Base-by-base conservation (phyloP, 2,888 invertebrate species). In the Agriopis marginaria region DNA sequence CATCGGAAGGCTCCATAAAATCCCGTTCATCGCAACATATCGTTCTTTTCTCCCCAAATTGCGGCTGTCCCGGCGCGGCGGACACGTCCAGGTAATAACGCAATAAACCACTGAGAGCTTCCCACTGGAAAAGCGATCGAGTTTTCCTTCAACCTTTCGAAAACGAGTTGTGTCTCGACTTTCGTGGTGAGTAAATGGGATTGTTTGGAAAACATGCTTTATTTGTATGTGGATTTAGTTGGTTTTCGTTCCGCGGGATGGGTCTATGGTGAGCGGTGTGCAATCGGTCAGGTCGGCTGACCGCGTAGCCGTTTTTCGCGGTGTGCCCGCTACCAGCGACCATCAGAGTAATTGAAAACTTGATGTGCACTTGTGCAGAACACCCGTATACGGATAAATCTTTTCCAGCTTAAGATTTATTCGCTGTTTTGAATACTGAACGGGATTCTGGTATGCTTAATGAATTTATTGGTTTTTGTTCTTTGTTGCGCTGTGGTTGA, bases 41-140 rank as follows among this genome's bases (percentile, higher is more conserved):
- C 92, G 90, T 89, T 88, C 91, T 90, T 91, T 91, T 90, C 90
- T 87, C 81, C 88, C 89, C 86, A 89, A 93, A 93, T 93, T 93
- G 93, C 91, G 90, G 90, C 87, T 89, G 92, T 91, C 91, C 91
- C 91, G 88, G 77, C 86, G 89, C 88, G 88, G 89, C 88, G 88
- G 91, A 92, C 92, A 91, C 92, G 93, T 93, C 90, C 93, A 94
- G 93, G 94, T 94, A 93, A 94, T 94, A 94, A 94, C 93, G 91
- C 93, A 93, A 94, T 94, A 94, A 93, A 93, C 92, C 92, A 93
- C 92, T 91, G 92, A 91, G 93, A 91, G 92, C 89, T 90, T 92
- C 90, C 90, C 89, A 87, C 90, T 90, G 89, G 92, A 92, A 92
- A 92, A 93, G 89, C 92, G 92, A 93, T 93, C 92, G 92, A 92